Evolutionary conservation across 2,797 vertebrate genomes (phyloP).

Genomic region (Bradypodion ventrale): DNA sequence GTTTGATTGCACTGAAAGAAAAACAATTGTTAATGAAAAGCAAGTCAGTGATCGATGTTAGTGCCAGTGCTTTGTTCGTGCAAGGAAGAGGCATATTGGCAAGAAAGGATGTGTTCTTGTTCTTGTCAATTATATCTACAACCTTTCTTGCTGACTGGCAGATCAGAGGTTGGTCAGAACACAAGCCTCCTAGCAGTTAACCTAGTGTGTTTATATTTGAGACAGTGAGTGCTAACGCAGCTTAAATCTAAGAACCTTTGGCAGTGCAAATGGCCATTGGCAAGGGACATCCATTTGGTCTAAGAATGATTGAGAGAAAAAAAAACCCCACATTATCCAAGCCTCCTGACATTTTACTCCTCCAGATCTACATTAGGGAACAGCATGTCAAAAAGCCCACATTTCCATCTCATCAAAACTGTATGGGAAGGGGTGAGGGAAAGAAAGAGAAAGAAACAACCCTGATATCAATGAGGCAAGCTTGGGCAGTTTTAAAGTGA

Average conservation of each 20-base stretch:
- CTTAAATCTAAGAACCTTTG: neutral
- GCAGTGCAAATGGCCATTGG: neutral
- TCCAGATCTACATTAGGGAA: neutral
- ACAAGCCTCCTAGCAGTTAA: neutral
- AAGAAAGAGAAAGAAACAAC: no score
- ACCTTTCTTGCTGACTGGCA: neutral
- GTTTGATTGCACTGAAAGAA: conserved; percentile 15
- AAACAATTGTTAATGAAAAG: conserved; percentile 10
- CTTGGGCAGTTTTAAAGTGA: neutral
- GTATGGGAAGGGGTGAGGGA: neutral
- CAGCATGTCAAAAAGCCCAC: neutral
- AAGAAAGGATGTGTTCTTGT: conserved; percentile 16
- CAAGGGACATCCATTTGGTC: neutral
- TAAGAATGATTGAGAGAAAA: neutral
- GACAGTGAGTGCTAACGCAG: neutral
- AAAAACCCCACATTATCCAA: neutral
- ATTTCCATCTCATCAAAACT: neutral
- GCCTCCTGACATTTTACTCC: neutral
- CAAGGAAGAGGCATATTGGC: neutral
- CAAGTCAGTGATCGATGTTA: conserved; percentile 21
- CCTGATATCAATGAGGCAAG: neutral
- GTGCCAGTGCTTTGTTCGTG: conserved; percentile 3
- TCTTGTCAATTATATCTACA: conserved; percentile 1
- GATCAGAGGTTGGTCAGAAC: conserved; percentile 21
- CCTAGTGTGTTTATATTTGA: neutral